Base-by-base conservation (phyloP, 2,888 invertebrate genomes). In the Epinotia ramella region DNA sequence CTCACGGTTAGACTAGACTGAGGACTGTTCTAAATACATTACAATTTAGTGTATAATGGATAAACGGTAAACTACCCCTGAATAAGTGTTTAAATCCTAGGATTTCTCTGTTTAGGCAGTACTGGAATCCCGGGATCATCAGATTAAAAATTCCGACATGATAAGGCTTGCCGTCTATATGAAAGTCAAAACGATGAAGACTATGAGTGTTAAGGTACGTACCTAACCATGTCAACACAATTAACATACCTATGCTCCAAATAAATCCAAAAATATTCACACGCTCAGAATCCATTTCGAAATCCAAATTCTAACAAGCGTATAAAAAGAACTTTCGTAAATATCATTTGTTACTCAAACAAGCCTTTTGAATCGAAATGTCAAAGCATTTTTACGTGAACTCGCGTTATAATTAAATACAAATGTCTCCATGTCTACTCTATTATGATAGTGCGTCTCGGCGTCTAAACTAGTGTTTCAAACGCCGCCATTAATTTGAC, bases 401-500 rank as follows among this genome's bases (percentile, higher is more conserved):
- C 83, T 80, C 77, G 75, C 60, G 67, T 70, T 85, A 88, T 89
- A 89, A 89, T 87, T 87, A 86, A 85, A 83, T 88, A 89, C 87
- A 88, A 89, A 87, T 88, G 87, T 89, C 86, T 78, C 78, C 82
- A 81, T 86, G 87, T 88, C 86, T 82, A 65, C 84, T 83, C 84
- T 86, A 83, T 87, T 86, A 86, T 81, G 79, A 83, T 82, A 80
- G 79, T 74, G 75, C 66, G 40, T 40, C 40, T 77, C 76, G 49
- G 75, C 70, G 73, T 73, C 76, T 73, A 78, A 82, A 83, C 83
- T 82, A 82, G 82, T 81, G 81, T 82, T 82, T 84, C 85, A 83
- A 80, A 78, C 82, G 80, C 80, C 81, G 86, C 84, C 87, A 93
- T 93, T 93, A 92, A 93, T 93, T 91, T 90, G 83, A 73, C 83